Evolutionary conservation across 2,113 vertebrate genomes (phyloP).

Genomic region (Syngnathoides biaculeatus): DNA sequence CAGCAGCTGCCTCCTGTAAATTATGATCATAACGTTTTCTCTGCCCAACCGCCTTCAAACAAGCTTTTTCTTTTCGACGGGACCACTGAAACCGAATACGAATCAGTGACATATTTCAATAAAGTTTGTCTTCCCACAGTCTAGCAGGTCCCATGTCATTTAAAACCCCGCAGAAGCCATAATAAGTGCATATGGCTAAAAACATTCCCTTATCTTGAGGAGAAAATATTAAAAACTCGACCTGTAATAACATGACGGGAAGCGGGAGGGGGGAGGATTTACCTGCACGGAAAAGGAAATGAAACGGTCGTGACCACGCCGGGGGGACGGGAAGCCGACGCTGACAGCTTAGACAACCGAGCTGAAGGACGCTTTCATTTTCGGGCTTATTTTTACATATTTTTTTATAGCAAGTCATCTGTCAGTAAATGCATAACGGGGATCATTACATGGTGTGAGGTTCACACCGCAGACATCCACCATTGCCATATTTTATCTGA

Average conservation of each 20-base stretch:
- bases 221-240: constrained; percentile 4
- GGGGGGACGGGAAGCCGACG: constrained; percentile 24
- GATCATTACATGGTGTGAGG: constrained; percentile 40
- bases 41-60: neutral
- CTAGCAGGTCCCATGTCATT: neutral
- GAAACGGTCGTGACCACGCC: constrained; percentile 16
- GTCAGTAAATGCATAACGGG: constrained; percentile 36
- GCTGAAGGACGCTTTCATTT: constrained; percentile 27
- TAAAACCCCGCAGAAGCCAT: constrained; percentile 15
- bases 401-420: constrained; percentile 14
- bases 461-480: constrained; percentile 30
- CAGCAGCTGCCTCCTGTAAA: neutral
- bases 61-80: neutral
- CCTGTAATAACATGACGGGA: constrained; percentile 2
- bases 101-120: constrained; percentile 8
- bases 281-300: constrained; percentile 45
- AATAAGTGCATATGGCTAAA: constrained; percentile 6
- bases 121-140: constrained; percentile 8
- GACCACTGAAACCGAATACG: constrained; percentile 1
- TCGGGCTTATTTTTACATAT: too few species aligned
- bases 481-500: constrained; percentile 11
- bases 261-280: constrained; percentile 24
- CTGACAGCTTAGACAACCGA: constrained; percentile 39
- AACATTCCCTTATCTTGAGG: constrained; percentile 19
- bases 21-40: neutral